Base-by-base conservation (phyloP, 2,888 invertebrate genomes). In the Seira musarum region DNA sequence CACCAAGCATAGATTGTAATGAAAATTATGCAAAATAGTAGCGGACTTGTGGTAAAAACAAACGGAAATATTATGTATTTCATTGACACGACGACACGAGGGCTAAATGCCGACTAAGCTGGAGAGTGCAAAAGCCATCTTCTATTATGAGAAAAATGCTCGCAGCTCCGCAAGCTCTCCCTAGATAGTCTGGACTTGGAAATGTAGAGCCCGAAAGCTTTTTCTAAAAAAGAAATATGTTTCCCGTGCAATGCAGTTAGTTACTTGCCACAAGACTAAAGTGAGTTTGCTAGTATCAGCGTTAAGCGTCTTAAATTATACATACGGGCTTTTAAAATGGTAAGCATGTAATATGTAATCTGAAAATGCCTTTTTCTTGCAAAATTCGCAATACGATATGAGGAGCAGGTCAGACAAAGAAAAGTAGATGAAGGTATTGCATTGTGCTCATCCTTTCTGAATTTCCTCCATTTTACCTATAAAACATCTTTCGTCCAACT, bases 61-160 rank as follows among this genome's bases (percentile, higher is more conserved):
- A 49, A 49, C 49, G 49, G 49, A 13, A 49, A 49, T 30, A 49
- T 49, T 49, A 15, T 49, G 64, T 66, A 35, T 66, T 65, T 74
- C 74, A 57, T 74, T 74, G 74, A 74, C 74, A 74, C 49, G 49
- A 74, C 49, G 49, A 49, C 49, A 49, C 80, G 74, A 80, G 80
- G 68, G 57, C 69, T 64, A 74, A 80, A 70, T 35, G 71, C 66
- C 61, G 74, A 80, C 80, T 80, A 75, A 75, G 63, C 80, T 70
- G 75, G 80, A 80, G 75, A 49, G 65, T 65, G 70, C 40, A 74
- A 66, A 75, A 75, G 49, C 25, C 69, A 72, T 35, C 35, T 65
- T 49, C 57, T 73, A 17, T 19, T 10, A 65, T 25, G 24, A 35
- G 17, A 17, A 65, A 24, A 65, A 2, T 30, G 65, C 49, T 49